Percentiles rank a stretch among this genome's conserved stretches.
Conservation (phyloP, 2,113 vertebrate species). For the Mus spicilegus region DNA sequence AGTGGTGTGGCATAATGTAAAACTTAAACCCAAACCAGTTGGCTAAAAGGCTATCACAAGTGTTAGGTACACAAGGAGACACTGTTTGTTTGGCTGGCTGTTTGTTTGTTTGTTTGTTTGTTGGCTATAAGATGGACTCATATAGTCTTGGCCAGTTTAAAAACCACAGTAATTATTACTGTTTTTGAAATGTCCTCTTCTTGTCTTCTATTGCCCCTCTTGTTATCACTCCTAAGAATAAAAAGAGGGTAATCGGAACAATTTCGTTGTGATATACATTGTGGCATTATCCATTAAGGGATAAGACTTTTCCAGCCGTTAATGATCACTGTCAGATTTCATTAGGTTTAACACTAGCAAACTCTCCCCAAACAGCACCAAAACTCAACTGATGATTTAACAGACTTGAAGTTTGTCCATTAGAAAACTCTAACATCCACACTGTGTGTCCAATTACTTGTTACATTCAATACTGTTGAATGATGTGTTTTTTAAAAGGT, state of each 20-base stretch:
- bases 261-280: slow-evolving; percentile 39
- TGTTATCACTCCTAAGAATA: neutral
- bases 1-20: neutral
- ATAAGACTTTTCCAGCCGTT: neutral
- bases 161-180: slow-evolving; percentile 13
- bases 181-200: slow-evolving; percentile 40
- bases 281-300: slow-evolving; percentile 31
- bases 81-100: neutral
- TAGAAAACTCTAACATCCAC: slow-evolving; percentile 43
- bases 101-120: neutral
- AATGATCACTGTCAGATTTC: slow-evolving; percentile 24
- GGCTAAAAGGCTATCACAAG: slow-evolving; percentile 28
- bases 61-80: neutral
- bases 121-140: neutral
- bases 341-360: slow-evolving; percentile 47
- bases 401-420: slow-evolving; percentile 34
- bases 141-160: neutral
- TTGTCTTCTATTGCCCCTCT: slow-evolving; percentile 11
- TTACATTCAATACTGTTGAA: slow-evolving; percentile 6
- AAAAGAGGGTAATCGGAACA: neutral
- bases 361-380: slow-evolving; percentile 28
- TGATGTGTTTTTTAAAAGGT: slow-evolving; percentile 58
- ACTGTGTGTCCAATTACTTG: slow-evolving; percentile 51
- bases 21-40: slow-evolving; percentile 55
- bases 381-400: slow-evolving; percentile 67